Evolutionary conservation across 1,140 invertebrate genomes (phyloP), one percentile per base, ranked within the genome.

Genomic region (Oedothorax gibbosus): DNA sequence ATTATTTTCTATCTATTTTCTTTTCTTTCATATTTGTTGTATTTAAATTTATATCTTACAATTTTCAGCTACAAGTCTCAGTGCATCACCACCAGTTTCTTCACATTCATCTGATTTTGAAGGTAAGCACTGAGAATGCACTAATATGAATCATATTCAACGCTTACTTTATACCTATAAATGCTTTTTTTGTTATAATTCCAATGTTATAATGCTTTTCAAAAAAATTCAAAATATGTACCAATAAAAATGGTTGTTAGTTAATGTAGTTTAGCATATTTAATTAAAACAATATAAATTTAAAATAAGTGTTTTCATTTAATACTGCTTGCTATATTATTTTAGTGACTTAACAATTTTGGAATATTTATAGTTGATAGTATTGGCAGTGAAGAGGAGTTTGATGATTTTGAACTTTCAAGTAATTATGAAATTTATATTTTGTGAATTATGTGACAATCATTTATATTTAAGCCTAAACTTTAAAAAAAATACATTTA

Each of bases 41-140:
- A 18, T 15, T 53, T 53, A 0, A 9, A 20, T 53, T 18, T 8
- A 9, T 81, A 62, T 35, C 80, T 86, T 76, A n/a, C 18, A 65
- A 57, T 78, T 86, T 86, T 90, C 91, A 10, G 91, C 91, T 4
- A 92, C 91, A 15, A 91, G 91, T 87, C 90, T 91, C 79, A 92
- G 92, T 85, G 87, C 91, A 20, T 92, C 90, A 87, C 91, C 92
- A 12, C 88, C 91, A 49, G 91, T 92, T 10, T 91, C 92, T 11
- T 92, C 92, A 0, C 88, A 90, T 66, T 86, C 87, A 75, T 88
- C 88, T 56, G 85, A 77, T 51, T 68, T 81, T 35, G 80, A 86
- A 53, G 83, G 83, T 85, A 68, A 72, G 50, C 3, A 35, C 35
- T 35, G 35, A 35, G 35, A 35, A 35, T 35, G 1, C 1, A 35